These are phyloP conservation scores for Hydractinia symbiolongicarpus DNA, from an alignment of 30 jellyfish, hydroid and myxozoan species.

Conservation along the genomic window DNA sequence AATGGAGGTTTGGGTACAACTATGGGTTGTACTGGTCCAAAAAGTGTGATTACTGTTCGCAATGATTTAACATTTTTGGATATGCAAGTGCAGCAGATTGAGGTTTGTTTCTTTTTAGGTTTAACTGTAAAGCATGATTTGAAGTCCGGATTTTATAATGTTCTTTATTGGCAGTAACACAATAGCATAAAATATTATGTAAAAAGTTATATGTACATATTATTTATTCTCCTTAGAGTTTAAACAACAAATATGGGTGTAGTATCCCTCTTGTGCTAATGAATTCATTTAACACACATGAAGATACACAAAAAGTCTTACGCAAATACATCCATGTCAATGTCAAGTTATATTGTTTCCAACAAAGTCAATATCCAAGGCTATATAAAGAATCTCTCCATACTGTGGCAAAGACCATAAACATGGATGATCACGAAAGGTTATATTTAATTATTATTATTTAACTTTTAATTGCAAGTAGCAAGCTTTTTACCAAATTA, in stretches of 20 bases:
- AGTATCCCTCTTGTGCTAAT: slow-evolving; percentile 80
- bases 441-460: slow-evolving; percentile 1
- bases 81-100: slow-evolving; percentile 92
- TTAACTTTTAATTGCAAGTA: too few relatives aligned
- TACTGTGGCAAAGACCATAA: slow-evolving; percentile 51
- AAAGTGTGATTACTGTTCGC: slow-evolving; percentile 87
- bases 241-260: slow-evolving; percentile 72
- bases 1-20: slow-evolving; percentile 98
- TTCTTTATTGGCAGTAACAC: too few relatives aligned
- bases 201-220: too few relatives aligned
- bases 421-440: slow-evolving; percentile 49
- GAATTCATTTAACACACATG: slow-evolving; percentile 91
- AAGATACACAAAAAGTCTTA: slow-evolving; percentile 59
- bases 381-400: slow-evolving; percentile 70
- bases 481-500: too few relatives aligned
- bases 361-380: slow-evolving; percentile 94
- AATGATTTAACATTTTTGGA: slow-evolving; percentile 79
- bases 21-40: slow-evolving; percentile 98
- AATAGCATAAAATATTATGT: too few relatives aligned
- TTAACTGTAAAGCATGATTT: not conserved
- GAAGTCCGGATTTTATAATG: not conserved
- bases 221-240: slow-evolving; percentile 44
- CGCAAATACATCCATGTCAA: slow-evolving; percentile 61
- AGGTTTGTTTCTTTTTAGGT: slow-evolving; percentile 41
- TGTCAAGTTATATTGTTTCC: slow-evolving; percentile 52